Percentiles rank a stretch among this genome's conserved stretches.
Conservation (phyloP, 1,140 invertebrate species). For the Aphidius gifuensis region DNA sequence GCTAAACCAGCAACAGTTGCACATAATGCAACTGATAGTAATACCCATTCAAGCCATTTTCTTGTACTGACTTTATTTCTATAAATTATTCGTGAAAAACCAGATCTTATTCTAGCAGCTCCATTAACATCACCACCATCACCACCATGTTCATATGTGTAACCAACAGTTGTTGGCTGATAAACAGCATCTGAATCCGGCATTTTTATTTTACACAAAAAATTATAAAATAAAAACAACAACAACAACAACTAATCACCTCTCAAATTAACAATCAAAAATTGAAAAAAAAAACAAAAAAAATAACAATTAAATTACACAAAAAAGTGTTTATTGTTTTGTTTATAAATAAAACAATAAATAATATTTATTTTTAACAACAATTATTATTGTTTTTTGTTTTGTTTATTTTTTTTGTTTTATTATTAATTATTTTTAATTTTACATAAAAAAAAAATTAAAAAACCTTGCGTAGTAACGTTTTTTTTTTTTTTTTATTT, state of each 20-base stretch:
- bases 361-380: too few species aligned
- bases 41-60: constrained; percentile 50
- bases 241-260: neutral
- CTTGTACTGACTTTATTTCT: constrained; percentile 50
- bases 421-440: too few species aligned
- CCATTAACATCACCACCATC: constrained; percentile 35
- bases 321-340: too few species aligned
- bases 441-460: neutral
- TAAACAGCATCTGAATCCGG: constrained; percentile 52
- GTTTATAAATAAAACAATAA: neutral
- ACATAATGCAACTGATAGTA: constrained; percentile 45
- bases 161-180: constrained; percentile 53
- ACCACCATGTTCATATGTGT: constrained; percentile 46
- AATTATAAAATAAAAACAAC: neutral
- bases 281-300: too few species aligned
- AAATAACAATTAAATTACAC: too few species aligned
- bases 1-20: constrained; percentile 46
- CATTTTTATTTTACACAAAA: constrained; percentile 30
- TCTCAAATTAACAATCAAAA: too few species aligned
- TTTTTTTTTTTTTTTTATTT: too few species aligned
- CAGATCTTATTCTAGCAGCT: constrained; percentile 40
- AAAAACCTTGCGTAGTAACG: neutral
- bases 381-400: too few species aligned
- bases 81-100: constrained; percentile 49
- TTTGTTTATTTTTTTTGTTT: too few species aligned